These are phyloP conservation scores for Xestia sexstrigata DNA, from an alignment of 2,888 invertebrate species.

Conservation along the genomic window DNA sequence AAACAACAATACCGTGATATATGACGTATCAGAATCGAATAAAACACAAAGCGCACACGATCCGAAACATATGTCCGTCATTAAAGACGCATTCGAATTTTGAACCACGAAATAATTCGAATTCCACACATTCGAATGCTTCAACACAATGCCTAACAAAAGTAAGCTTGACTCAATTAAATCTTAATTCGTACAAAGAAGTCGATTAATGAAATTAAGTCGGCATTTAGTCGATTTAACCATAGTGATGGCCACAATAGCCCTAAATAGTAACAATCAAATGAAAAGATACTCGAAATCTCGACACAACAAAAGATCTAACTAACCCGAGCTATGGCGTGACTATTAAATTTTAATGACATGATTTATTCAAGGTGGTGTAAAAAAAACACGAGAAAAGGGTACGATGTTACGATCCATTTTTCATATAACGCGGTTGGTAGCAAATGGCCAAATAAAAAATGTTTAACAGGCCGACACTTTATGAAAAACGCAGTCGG, in stretches of 20 bases:
- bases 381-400: conserved; percentile 88
- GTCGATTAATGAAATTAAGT: conserved; percentile 91
- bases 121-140: conserved; percentile 82
- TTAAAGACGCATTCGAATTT: conserved; percentile 79
- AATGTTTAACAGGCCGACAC: conserved; percentile 90
- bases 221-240: conserved; percentile 89
- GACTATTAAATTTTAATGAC: conserved; percentile 91
- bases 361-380: conserved; percentile 87
- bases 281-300: conserved; percentile 84
- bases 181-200: conserved; percentile 89
- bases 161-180: conserved; percentile 88
- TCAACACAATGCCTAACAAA: conserved; percentile 80
- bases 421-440: conserved; percentile 91
- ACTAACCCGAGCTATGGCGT: conserved; percentile 87
- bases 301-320: conserved; percentile 87
- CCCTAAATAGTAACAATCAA: conserved; percentile 89
- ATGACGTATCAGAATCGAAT: conserved; percentile 70
- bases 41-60: conserved; percentile 79
- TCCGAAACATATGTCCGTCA: conserved; percentile 84
- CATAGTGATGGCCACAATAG: conserved; percentile 85
- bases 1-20: conserved; percentile 65
- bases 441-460: conserved; percentile 91
- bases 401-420: conserved; percentile 90
- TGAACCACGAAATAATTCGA: conserved; percentile 78
- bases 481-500: conserved; percentile 89